Percentiles rank a stretch among this genome's conserved stretches.
Conservation (phyloP, 1,140 invertebrate genomes). For the Zophobas morio region DNA sequence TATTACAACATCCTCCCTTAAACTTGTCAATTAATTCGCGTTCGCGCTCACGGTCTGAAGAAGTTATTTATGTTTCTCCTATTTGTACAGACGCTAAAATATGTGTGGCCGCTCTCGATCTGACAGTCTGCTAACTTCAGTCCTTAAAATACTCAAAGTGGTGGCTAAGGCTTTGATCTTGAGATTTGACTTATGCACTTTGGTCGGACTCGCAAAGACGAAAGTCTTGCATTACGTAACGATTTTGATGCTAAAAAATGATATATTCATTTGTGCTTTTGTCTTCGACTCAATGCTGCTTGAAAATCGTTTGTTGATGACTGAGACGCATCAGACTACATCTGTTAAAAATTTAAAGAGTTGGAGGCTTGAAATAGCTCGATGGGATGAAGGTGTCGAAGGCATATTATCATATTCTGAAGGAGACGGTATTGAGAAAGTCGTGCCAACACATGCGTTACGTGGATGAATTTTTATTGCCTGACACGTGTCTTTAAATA, state of each 20-base stretch:
- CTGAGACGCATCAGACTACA: not conserved
- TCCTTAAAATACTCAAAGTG: constrained; percentile 20
- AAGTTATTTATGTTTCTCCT: constrained; percentile 49
- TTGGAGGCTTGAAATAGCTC: not conserved
- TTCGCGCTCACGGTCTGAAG: constrained; percentile 13
- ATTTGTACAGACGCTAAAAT: constrained; percentile 49
- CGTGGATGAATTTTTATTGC: constrained; percentile 32
- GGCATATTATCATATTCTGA: constrained; percentile 19
- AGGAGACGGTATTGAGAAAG: not conserved
- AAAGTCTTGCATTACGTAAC: too few species aligned
- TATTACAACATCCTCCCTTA: constrained; percentile 16
- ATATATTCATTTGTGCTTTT: too few species aligned
- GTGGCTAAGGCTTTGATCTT: constrained; percentile 18
- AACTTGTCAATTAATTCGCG: constrained; percentile 15
- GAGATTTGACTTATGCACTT: constrained; percentile 12
- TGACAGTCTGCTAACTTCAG: constrained; percentile 42
- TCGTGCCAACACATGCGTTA: constrained; percentile 23
- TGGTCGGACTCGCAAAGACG: not conserved
- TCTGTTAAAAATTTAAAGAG: constrained; percentile 12
- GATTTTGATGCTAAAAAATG: too few species aligned
- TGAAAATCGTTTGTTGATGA: not conserved
- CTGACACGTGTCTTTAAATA: constrained; percentile 12
- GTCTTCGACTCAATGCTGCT: too few species aligned
- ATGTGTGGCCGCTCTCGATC: constrained; percentile 31
- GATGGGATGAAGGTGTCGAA: constrained; percentile 10